Conservation (phyloP, 2,888 invertebrate genomes). For the Dynastes maya region DNA sequence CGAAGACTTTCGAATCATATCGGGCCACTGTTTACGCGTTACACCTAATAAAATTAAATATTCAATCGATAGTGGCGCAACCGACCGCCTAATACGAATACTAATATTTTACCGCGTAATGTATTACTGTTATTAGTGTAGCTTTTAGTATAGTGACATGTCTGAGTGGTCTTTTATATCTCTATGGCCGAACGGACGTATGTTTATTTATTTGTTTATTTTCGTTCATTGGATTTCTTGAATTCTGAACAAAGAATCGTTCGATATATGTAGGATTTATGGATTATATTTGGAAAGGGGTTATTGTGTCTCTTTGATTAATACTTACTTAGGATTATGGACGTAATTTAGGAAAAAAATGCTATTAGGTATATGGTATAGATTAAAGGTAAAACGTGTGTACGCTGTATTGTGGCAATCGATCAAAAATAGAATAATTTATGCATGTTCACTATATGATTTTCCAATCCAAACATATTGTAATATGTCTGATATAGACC, state of each 20-base stretch:
- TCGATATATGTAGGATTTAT: background rate
- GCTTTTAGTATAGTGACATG: constrained; percentile 42
- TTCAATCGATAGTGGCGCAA: constrained; percentile 29
- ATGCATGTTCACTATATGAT: too few relatives aligned
- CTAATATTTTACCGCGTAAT: constrained; percentile 41
- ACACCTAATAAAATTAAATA: constrained; percentile 43
- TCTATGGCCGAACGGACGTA: background rate
- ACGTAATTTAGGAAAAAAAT: too few relatives aligned
- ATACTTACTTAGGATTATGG: too few relatives aligned
- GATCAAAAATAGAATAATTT: too few relatives aligned
- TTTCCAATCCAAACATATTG: too few relatives aligned
- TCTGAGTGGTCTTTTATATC: constrained; percentile 38
- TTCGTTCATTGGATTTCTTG: background rate
- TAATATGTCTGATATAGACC: too few relatives aligned
- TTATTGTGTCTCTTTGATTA: too few relatives aligned
- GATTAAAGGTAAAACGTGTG: too few relatives aligned
- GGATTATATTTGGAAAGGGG: background rate
- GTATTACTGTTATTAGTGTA: constrained; percentile 46
- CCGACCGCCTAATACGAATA: constrained; percentile 36
- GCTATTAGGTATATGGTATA: too few relatives aligned
- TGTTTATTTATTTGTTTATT: constrained; percentile 7
- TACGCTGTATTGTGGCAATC: too few relatives aligned
- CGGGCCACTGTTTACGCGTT: constrained; percentile 35
- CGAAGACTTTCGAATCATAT: constrained; percentile 26
- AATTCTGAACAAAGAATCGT: background rate